Base-by-base conservation (phyloP, 2,113 vertebrate species). In the Hemiscyllium ocellatum region DNA sequence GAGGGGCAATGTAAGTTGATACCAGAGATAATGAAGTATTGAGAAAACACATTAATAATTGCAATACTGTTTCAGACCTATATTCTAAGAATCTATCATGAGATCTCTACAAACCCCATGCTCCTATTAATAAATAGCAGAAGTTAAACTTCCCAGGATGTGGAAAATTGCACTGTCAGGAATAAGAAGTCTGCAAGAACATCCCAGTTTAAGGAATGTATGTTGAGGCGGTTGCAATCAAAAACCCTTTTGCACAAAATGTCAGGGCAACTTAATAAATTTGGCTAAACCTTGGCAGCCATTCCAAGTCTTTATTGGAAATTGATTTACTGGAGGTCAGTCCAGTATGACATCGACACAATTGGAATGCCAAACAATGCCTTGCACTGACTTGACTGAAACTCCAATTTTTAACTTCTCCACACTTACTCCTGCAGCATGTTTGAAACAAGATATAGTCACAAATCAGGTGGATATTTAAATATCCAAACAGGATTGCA, bases 221-320 rank as follows among this genome's bases (percentile, higher is more conserved):
- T 20, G 26, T 65, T 91, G 87, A 65, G 29, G 37, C 37, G 4
- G 56, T 65, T 29, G 13, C 56, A 91, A 90, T 90, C 87, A 90
- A 65, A 91, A 91, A 61, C 56, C 87, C 87, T 91, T 33, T 65
- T 61, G 87, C 56, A 91, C 87, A 91, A 91, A 65, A 91, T 91
- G 87, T 91, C 87, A 91, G 87, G 87, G 87, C 87, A 91, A 91
- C 87, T 91, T 65, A 91, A 91, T 91, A 91, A 91, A 91, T 65
- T 91, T 65, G 56, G 87, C 56, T 91, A 19, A 91, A 91, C 56
- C 87, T 91, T 56, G 87, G 52, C 87, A 65, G 87, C 2, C 52
- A 65, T 61, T 91, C 56, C 87, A 61, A 65, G 87, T 91, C 52
- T 91, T 91, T 91, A 91, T 91, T 91, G 33, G 56, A 91, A 65